Evolutionary conservation across 2,888 invertebrate genomes (phyloP).

Genomic region (Dryomyza anilis): DNA sequence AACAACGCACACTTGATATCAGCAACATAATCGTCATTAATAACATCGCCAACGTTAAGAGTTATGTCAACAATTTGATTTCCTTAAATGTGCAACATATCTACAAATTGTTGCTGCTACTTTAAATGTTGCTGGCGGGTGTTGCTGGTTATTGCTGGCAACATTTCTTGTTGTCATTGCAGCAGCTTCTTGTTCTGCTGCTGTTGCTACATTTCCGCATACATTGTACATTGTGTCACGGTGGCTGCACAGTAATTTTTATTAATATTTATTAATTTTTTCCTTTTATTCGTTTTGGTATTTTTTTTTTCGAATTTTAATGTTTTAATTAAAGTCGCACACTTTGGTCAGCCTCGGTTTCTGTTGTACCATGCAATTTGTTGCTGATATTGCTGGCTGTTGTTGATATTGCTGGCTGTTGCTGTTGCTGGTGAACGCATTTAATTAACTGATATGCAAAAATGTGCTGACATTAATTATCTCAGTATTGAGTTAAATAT

Average conservation of each 20-base stretch:
- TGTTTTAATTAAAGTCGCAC: too few relatives aligned
- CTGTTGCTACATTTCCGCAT: constrained; percentile 24
- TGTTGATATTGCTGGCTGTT: too few relatives aligned
- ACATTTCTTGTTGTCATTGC: too few relatives aligned
- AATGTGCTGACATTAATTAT: too few relatives aligned
- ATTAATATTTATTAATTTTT: constrained; percentile 31
- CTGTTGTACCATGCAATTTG: too few relatives aligned
- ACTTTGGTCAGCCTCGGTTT: too few relatives aligned
- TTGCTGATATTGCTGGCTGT: too few relatives aligned
- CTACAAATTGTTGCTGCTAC: constrained; percentile 22
- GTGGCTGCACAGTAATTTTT: constrained; percentile 33
- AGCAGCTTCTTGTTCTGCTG: too few relatives aligned
- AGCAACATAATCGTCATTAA: constrained; percentile 1
- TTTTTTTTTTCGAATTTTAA: neutral
- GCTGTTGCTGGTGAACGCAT: too few relatives aligned
- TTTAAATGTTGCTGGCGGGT: constrained; percentile 7
- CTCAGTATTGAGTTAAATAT: too few relatives aligned
- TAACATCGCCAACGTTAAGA: constrained; percentile 23
- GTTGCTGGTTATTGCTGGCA: constrained; percentile 6
- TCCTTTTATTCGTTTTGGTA: constrained; percentile 13
- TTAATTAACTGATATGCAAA: too few relatives aligned
- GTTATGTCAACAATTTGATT: constrained; percentile 30
- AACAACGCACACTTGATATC: neutral
- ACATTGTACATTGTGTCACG: constrained; percentile 19
- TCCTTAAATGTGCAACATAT: too few relatives aligned